Evolutionary conservation across 2,888 invertebrate species (phyloP).

Genomic region (Chydorus sphaericus): DNA sequence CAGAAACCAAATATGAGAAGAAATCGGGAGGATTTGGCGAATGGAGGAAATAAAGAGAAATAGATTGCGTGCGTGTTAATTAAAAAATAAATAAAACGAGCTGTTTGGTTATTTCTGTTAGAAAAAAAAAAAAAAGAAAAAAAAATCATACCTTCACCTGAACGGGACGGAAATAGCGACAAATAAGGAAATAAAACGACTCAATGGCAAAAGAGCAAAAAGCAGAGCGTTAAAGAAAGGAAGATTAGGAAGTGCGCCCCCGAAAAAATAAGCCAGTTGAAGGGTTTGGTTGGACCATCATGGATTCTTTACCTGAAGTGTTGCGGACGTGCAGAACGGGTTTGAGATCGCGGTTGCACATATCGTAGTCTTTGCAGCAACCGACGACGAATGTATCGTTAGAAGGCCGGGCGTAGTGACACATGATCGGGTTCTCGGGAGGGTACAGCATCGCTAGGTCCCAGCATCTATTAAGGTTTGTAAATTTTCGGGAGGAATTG

Average conservation of each 20-base stretch:
- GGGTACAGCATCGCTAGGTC: slow-evolving; percentile 55
- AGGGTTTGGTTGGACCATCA: slow-evolving; percentile 3
- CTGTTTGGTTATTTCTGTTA: background rate
- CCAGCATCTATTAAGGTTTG: slow-evolving; percentile 52
- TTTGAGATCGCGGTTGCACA: slow-evolving; percentile 58
- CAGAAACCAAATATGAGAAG: background rate
- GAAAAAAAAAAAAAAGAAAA: background rate
- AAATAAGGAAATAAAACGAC: background rate
- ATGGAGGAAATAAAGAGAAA: background rate
- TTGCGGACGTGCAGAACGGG: slow-evolving; percentile 46
- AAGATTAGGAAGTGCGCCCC: background rate
- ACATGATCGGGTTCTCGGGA: slow-evolving; percentile 65
- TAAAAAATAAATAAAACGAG: background rate
- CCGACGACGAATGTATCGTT: slow-evolving; percentile 62
- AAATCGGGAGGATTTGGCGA: background rate
- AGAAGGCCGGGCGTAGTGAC: slow-evolving; percentile 56
- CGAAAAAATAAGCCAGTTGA: background rate
- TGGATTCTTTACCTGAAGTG: slow-evolving; percentile 42
- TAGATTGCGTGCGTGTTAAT: background rate
- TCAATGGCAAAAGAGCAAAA: background rate
- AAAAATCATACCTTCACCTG: slow-evolving; percentile 6
- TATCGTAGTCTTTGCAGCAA: slow-evolving; percentile 59
- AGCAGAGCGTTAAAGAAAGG: background rate
- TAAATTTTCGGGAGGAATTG: background rate
- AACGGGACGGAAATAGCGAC: background rate